Evolutionary conservation across 2,797 vertebrate genomes (phyloP).

Genomic region (Silurus aristotelis): DNA sequence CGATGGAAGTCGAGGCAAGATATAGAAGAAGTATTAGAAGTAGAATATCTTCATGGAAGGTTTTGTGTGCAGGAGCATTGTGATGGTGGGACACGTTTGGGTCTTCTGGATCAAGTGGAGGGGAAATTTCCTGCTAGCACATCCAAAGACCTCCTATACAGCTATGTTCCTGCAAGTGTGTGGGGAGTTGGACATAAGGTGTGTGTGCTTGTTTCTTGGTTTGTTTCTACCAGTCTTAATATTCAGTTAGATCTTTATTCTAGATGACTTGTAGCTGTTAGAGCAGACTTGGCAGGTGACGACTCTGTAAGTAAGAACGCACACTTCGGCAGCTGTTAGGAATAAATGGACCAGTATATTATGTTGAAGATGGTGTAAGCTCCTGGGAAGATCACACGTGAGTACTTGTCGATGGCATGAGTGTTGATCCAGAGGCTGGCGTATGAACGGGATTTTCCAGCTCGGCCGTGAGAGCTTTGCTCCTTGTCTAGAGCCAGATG

Average conservation of each 20-base stretch:
- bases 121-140: no score
- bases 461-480: slow-evolving; percentile 70
- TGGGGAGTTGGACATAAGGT: no score
- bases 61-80: no score
- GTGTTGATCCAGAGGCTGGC: slow-evolving; percentile 86
- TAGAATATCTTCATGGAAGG: no score
- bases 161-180: no score
- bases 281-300: background rate
- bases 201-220: no score
- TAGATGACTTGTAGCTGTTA: background rate
- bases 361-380: slow-evolving; percentile 90
- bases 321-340: slow-evolving; percentile 62
- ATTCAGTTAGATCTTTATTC: background rate
- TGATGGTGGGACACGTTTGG: no score
- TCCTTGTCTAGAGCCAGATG: slow-evolving; percentile 80
- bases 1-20: no score
- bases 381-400: slow-evolving; percentile 86
- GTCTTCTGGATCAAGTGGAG: no score
- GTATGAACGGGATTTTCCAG: slow-evolving; percentile 74
- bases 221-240: no score
- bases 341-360: slow-evolving; percentile 95
- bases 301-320: background rate
- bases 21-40: no score
- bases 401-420: slow-evolving; percentile 91
- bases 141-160: no score